These are phyloP conservation scores for Papilio polytes DNA, from an alignment of 1,140 invertebrate species.

Conservation along the genomic window DNA sequence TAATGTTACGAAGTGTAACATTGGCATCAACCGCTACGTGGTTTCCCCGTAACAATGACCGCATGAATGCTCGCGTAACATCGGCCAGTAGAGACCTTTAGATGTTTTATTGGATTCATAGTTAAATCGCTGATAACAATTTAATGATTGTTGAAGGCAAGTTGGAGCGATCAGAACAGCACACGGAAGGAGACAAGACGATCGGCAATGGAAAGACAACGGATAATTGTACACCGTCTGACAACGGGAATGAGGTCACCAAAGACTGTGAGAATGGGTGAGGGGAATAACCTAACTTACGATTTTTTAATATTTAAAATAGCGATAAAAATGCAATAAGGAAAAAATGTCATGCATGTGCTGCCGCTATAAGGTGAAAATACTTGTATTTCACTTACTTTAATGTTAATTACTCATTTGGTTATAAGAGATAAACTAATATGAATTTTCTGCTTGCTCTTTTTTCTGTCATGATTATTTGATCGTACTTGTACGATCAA, in stretches of 20 bases:
- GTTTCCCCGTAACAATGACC: too few relatives aligned
- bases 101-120: not conserved
- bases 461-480: too few relatives aligned
- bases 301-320: not conserved
- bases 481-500: not conserved
- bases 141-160: constrained; percentile 52
- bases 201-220: constrained; percentile 53
- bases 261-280: constrained; percentile 50
- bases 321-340: not conserved
- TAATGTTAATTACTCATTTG: too few relatives aligned
- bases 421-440: not conserved
- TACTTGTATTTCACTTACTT: too few relatives aligned
- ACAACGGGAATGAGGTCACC: constrained; percentile 45
- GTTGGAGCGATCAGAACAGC: constrained; percentile 47
- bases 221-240: constrained; percentile 43
- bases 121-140: not conserved
- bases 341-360: not conserved
- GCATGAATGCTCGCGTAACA: too few relatives aligned
- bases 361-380: not conserved
- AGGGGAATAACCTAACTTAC: not conserved
- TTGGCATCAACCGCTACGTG: too few relatives aligned
- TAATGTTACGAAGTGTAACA: too few relatives aligned
- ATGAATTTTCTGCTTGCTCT: not conserved
- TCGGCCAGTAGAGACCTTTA: too few relatives aligned
- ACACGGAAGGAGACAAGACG: constrained; percentile 52